phyloP scores from a whole-genome alignment of 2,113 vertebrate species.

The Corythaixoides concolor region DNA sequence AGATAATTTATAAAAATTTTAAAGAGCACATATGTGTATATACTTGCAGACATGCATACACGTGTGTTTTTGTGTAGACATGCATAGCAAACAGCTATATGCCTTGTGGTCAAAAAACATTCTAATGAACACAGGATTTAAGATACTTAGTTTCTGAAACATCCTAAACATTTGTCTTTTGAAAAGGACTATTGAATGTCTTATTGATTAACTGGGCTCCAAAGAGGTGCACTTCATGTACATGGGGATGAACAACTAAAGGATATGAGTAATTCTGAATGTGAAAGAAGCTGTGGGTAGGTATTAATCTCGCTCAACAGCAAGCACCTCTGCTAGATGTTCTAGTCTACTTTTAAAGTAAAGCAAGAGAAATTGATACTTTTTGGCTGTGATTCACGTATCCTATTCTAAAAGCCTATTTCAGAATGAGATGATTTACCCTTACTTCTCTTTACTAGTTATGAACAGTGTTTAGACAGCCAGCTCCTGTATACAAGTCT shows the following conservation, averaged over 20 bases:
- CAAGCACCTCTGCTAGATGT: not conserved
- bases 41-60: not conserved
- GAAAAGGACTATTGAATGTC: not conserved
- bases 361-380: not conserved
- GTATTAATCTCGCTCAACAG: not conserved
- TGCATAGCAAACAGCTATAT: not conserved
- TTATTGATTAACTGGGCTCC: not conserved
- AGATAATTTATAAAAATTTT: not conserved
- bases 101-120: not conserved
- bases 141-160: not conserved
- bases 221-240: not conserved
- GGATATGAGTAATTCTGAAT: not conserved
- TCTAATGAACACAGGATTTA: not conserved
- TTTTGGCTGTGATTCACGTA: not conserved
- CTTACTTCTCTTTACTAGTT: not conserved
- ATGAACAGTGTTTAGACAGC: not conserved
- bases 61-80: not conserved
- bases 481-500: not conserved
- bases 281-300: not conserved
- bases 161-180: not conserved
- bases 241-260: not conserved
- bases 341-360: not conserved
- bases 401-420: not conserved
- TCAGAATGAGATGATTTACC: not conserved
- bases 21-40: not conserved